These are phyloP conservation scores for Nephrotoma flavescens DNA, from an alignment of 2,888 invertebrate genomes.

Conservation along the genomic window DNA sequence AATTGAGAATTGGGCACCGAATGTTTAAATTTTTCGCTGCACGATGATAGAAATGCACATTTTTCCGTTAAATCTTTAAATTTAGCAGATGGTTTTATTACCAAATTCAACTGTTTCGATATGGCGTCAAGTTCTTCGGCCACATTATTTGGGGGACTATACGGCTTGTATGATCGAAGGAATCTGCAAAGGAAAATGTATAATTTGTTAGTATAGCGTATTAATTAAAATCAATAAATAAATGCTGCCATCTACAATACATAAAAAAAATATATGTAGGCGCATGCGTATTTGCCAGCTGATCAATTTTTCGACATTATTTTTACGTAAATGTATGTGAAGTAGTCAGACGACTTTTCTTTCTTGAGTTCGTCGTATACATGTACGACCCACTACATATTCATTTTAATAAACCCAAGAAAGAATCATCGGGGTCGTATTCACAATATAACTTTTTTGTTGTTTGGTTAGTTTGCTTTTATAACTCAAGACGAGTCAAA, in stretches of 20 bases:
- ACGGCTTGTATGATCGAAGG: conserved; percentile 56
- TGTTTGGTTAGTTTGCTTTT: conserved; percentile 10
- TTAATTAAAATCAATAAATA: conserved; percentile 11
- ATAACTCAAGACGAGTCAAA: neutral
- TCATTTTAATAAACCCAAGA: neutral
- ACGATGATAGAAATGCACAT: conserved; percentile 53
- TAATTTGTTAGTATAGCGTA: neutral
- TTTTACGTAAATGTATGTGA: neutral
- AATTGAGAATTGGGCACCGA: conserved; percentile 69
- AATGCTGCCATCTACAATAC: neutral
- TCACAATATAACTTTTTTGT: neutral
- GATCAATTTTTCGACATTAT: neutral
- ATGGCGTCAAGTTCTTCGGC: conserved; percentile 44
- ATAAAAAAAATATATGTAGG: neutral
- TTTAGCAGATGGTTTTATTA: conserved; percentile 25
- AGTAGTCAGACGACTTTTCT: conserved; percentile 7
- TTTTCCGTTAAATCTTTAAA: conserved; percentile 31
- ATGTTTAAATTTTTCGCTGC: conserved; percentile 57
- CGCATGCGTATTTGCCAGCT: conserved; percentile 7
- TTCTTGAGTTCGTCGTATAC: neutral
- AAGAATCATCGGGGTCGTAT: neutral
- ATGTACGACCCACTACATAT: neutral
- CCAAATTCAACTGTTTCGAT: conserved; percentile 39
- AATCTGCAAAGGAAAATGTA: conserved; percentile 41
- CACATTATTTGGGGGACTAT: conserved; percentile 54